A percentile compares a stretch with the other conserved stretches of the same genome.
Evolutionary conservation across 2,797 vertebrate genomes (phyloP).

Genomic region (Gephyroberyx darwinii): DNA sequence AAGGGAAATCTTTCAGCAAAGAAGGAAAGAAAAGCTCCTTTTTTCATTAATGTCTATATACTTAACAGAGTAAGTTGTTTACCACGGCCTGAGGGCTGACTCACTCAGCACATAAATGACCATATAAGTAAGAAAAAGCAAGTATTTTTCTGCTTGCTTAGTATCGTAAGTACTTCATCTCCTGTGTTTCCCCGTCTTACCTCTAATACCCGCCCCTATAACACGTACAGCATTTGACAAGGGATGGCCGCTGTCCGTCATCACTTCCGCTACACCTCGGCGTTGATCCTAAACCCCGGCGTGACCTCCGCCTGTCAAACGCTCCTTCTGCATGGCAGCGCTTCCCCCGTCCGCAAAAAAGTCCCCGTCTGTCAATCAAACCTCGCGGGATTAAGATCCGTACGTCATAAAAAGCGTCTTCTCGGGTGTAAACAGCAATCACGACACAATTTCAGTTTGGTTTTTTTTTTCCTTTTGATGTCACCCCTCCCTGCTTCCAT

Average conservation of each 20-base stretch:
- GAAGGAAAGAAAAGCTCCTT: too few relatives aligned
- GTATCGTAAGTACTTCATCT: neutral
- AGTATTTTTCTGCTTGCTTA: neutral
- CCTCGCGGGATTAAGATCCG: slow-evolving; percentile 40
- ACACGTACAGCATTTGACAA: slow-evolving; percentile 17
- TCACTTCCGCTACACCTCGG: neutral
- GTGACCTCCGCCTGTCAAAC: slow-evolving; percentile 16
- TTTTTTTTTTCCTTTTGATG: slow-evolving; percentile 53
- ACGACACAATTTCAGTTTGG: slow-evolving; percentile 50
- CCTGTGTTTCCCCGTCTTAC: neutral
- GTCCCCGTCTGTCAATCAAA: slow-evolving; percentile 12
- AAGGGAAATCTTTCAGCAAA: too few relatives aligned
- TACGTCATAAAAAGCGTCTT: slow-evolving; percentile 29
- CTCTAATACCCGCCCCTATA: neutral
- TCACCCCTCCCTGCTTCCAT: slow-evolving; percentile 31
- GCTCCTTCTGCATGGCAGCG: slow-evolving; percentile 8
- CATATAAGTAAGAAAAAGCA: neutral
- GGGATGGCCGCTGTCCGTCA: neutral
- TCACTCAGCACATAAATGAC: neutral
- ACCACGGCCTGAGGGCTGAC: too few relatives aligned
- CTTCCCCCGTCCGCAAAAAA: slow-evolving; percentile 16
- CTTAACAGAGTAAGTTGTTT: too few relatives aligned
- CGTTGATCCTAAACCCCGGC: neutral
- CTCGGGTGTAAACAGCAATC: slow-evolving; percentile 50
- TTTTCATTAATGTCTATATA: too few relatives aligned